phyloP scores from a whole-genome alignment of 2,113 vertebrate species.

The Lasiurus borealis region DNA sequence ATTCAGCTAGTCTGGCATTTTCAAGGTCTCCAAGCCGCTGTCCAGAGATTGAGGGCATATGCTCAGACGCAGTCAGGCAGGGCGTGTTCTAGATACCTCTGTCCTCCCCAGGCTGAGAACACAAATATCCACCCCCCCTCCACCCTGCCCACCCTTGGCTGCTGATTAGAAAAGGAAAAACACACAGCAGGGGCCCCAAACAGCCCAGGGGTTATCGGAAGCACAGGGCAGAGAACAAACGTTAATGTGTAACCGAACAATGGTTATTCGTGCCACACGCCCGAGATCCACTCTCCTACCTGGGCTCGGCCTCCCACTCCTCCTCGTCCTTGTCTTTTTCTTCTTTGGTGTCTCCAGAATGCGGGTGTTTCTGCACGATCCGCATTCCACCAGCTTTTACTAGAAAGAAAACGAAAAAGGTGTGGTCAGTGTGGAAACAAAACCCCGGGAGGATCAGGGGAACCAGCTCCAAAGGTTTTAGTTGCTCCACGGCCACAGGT shows the following conservation, averaged over 20 bases:
- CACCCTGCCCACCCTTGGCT: too few relatives aligned
- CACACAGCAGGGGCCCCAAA: neutral
- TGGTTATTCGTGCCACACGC: neutral
- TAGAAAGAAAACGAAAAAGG: conserved; percentile 81
- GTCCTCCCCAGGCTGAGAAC: neutral
- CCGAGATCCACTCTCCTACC: conserved; percentile 85
- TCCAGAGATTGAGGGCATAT: rapidly evolving
- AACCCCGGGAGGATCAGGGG: neutral
- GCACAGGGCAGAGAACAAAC: neutral
- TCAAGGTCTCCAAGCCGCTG: neutral
- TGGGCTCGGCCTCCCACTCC: conserved; percentile 93
- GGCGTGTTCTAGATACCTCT: rapidly evolving
- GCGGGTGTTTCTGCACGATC: conserved; percentile 97
- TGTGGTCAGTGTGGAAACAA: neutral
- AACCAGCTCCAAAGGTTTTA: rapidly evolving
- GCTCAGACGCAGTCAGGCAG: neutral
- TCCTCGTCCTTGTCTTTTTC: conserved; percentile 93
- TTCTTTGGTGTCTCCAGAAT: conserved; percentile 89
- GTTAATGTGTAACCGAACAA: conserved; percentile 49
- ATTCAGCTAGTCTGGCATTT: rapidly evolving
- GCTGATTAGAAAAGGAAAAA: neutral
- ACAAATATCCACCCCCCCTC: neutral
- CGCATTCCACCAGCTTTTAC: conserved; percentile 98
- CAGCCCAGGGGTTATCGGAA: neutral
- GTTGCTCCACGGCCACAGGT: rapidly evolving